Evolutionary conservation across 2,113 vertebrate genomes (phyloP).

Genomic region (Formicarius rufipectus): DNA sequence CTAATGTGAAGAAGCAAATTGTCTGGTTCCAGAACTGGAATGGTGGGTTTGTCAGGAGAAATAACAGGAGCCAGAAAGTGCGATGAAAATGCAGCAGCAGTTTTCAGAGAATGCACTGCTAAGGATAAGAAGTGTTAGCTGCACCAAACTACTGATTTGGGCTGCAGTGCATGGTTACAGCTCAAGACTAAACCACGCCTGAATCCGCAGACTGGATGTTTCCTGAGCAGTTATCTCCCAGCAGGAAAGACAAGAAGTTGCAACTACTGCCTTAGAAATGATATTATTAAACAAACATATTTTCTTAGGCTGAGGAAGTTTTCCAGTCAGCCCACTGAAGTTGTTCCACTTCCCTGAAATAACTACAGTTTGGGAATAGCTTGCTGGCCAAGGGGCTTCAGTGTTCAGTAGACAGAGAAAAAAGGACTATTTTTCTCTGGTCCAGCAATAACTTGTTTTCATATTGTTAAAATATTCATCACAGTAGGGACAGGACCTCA

Average conservation of each 20-base stretch:
- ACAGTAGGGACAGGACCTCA: neutral
- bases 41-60: neutral
- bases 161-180: neutral
- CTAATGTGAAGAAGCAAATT: neutral
- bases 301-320: neutral
- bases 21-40: neutral
- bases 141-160: neutral
- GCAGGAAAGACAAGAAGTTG: neutral
- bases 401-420: neutral
- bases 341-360: neutral
- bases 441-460: neutral
- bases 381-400: neutral
- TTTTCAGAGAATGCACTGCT: neutral
- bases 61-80: neutral
- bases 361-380: neutral
- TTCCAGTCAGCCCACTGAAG: neutral
- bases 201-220: neutral
- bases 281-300: neutral
- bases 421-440: neutral
- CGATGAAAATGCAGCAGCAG: neutral
- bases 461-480: neutral
- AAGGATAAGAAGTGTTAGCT: neutral
- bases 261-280: neutral
- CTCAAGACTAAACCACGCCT: neutral
- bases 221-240: neutral